Evolutionary conservation across 2,888 invertebrate species (phyloP).

Genomic region (Escarpia spicata): DNA sequence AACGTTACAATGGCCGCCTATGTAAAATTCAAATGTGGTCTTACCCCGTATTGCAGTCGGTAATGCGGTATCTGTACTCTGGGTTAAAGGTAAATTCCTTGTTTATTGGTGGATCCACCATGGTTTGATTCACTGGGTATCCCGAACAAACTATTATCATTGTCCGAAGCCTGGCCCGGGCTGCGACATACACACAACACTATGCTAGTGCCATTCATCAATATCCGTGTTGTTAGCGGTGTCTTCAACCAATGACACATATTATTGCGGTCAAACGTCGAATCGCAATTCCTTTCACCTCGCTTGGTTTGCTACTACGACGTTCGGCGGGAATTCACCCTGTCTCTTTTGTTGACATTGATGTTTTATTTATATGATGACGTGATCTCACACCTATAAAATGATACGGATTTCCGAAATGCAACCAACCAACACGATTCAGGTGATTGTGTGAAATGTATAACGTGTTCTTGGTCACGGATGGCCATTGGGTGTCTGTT

Average conservation of each 20-base stretch:
- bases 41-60: too few relatives aligned
- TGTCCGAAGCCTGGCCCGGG: too few relatives aligned
- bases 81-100: too few relatives aligned
- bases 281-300: background rate
- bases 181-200: background rate
- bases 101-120: too few relatives aligned
- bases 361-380: background rate
- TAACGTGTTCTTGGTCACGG: background rate
- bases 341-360: background rate
- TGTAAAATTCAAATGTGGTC: too few relatives aligned
- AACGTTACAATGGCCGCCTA: too few relatives aligned
- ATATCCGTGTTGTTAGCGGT: background rate
- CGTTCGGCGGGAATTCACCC: background rate
- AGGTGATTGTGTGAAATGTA: background rate
- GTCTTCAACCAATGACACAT: background rate
- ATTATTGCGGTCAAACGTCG: background rate
- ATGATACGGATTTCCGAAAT: constrained; percentile 11
- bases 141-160: too few relatives aligned
- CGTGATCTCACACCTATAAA: background rate
- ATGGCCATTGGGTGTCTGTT: background rate
- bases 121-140: too few relatives aligned
- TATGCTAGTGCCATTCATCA: background rate
- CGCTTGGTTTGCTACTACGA: background rate
- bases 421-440: background rate
- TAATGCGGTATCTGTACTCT: too few relatives aligned